Conservation (phyloP, 2,113 vertebrate species). For the Apteryx mantelli region DNA sequence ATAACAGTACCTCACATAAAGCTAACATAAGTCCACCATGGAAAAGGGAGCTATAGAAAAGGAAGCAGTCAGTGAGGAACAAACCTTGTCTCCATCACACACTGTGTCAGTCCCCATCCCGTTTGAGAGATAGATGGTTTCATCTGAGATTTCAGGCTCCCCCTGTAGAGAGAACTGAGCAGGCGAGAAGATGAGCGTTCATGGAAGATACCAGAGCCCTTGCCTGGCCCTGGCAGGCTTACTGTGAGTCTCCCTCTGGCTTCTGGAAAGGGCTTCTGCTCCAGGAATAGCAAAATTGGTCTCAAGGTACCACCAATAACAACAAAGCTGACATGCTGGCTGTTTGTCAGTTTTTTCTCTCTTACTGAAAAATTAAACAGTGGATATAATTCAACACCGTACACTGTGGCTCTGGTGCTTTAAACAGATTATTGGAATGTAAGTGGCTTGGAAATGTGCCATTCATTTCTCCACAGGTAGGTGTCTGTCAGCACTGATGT, state of each 20-base stretch:
- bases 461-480: neutral
- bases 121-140: neutral
- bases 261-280: neutral
- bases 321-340: neutral
- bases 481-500: neutral
- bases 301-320: neutral
- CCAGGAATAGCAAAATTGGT: neutral
- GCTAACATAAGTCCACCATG: neutral
- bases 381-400: neutral
- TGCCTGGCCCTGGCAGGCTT: neutral
- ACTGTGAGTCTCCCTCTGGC: neutral
- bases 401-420: neutral
- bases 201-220: neutral
- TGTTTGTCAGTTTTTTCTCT: neutral
- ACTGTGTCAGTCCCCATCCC: neutral
- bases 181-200: neutral
- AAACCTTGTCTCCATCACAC: neutral
- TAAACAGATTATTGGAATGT: neutral
- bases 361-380: neutral
- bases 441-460: neutral
- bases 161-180: neutral
- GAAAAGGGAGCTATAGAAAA: neutral
- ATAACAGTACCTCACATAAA: neutral
- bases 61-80: neutral
- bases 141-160: rapidly evolving